Percentiles rank a stretch among this genome's conserved stretches.
Evolutionary conservation across 2,113 vertebrate genomes (phyloP).

Genomic region (Gymnarchus niloticus): DNA sequence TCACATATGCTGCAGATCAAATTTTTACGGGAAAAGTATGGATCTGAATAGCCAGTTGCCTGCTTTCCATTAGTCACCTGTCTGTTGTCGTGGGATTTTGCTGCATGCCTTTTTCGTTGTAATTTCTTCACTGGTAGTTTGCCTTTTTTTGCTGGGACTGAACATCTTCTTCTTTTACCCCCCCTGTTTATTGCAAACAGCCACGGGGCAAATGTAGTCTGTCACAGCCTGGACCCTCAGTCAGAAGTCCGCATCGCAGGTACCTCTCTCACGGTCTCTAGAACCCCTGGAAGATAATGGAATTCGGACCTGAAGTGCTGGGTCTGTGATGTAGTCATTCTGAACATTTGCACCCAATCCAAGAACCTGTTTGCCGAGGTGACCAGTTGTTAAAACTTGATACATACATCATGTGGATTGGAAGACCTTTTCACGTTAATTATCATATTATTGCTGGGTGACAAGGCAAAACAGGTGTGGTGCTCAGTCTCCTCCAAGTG

Average conservation of each 20-base stretch:
- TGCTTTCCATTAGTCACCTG: slow-evolving; percentile 64
- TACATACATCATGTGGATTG: not conserved
- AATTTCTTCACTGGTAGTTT: slow-evolving; percentile 86
- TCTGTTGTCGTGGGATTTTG: slow-evolving; percentile 68
- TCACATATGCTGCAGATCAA: slow-evolving; percentile 52
- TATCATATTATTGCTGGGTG: not conserved
- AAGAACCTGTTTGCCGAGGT: not conserved
- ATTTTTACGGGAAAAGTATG: slow-evolving; percentile 55
- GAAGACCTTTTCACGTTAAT: not conserved
- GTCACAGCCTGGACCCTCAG: slow-evolving; percentile 96
- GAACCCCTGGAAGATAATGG: slow-evolving; percentile 78
- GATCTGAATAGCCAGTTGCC: slow-evolving; percentile 93
- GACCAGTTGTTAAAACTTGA: not conserved
- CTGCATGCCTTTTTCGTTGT: slow-evolving; percentile 69
- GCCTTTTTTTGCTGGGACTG: slow-evolving; percentile 99
- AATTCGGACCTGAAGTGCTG: slow-evolving; percentile 48
- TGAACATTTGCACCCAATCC: not conserved
- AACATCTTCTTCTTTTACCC: slow-evolving; percentile 98
- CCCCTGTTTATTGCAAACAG: slow-evolving; percentile 99
- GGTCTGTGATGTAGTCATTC: not conserved
- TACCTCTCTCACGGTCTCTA: slow-evolving; percentile 97
- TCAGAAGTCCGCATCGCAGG: slow-evolving; percentile 95
- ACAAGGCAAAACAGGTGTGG: not conserved
- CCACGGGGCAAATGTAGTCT: slow-evolving; percentile 96
- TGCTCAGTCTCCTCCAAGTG: not conserved